Percentiles rank a stretch among this genome's conserved stretches.
These are phyloP conservation scores for Magallana nippona DNA, from an alignment of 2,888 invertebrate species.

Conservation along the genomic window DNA sequence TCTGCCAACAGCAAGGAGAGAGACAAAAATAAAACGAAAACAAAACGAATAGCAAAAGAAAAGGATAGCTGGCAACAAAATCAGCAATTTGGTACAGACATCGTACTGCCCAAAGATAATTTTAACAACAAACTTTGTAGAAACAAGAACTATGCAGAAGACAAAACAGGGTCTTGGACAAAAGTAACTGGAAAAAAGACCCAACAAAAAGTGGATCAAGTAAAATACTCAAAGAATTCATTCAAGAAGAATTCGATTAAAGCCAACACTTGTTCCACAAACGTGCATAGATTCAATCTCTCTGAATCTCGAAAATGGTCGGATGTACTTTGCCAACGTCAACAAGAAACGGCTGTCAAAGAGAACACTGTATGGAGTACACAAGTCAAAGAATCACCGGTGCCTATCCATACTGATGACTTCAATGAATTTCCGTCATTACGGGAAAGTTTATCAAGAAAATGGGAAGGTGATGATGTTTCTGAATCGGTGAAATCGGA, in stretches of 20 bases:
- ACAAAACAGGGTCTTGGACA: constrained; percentile 25
- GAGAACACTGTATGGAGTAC: background rate
- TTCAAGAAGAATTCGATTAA: background rate
- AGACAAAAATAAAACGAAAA: background rate
- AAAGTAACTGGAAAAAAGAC: constrained; percentile 41
- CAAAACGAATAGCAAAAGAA: background rate
- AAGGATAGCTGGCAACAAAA: background rate
- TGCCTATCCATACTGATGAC: background rate
- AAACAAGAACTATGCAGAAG: background rate
- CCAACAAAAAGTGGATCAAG: background rate
- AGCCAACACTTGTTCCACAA: background rate
- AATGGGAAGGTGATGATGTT: background rate
- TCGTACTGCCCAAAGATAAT: background rate
- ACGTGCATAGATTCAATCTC: background rate
- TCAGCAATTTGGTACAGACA: background rate
- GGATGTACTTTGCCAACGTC: background rate
- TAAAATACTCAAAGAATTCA: background rate
- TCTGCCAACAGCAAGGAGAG: constrained; percentile 11
- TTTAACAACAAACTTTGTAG: background rate
- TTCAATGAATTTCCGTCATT: constrained; percentile 28
- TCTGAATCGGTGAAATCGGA: constrained; percentile 5
- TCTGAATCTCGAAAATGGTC: constrained; percentile 6
- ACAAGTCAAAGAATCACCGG: background rate
- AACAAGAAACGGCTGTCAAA: background rate
- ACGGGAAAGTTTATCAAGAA: background rate